These are phyloP conservation scores for Agrotis segetum DNA, from an alignment of 2,888 invertebrate species.

Conservation along the genomic window DNA sequence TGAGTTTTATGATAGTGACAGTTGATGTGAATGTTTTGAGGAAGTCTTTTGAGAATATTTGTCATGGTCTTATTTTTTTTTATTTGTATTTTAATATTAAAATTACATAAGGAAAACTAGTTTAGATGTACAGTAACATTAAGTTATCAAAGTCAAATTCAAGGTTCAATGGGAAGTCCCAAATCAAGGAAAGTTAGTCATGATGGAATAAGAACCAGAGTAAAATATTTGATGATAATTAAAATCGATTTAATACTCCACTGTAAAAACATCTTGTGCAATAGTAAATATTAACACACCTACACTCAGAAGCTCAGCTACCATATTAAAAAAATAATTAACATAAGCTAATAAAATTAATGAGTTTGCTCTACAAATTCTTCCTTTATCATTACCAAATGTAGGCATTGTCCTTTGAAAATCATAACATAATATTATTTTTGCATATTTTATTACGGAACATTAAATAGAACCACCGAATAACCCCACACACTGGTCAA, in stretches of 20 bases:
- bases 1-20: neutral
- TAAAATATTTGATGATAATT: slow-evolving; percentile 12
- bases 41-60: neutral
- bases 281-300: slow-evolving; percentile 45
- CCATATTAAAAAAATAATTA: slow-evolving; percentile 58
- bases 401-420: slow-evolving; percentile 50
- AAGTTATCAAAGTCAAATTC: slow-evolving; percentile 1
- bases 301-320: slow-evolving; percentile 28
- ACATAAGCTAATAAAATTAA: slow-evolving; percentile 59
- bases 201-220: neutral
- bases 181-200: too few relatives aligned
- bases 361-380: slow-evolving; percentile 54
- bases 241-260: slow-evolving; percentile 9
- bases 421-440: slow-evolving; percentile 41
- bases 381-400: slow-evolving; percentile 54
- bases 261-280: slow-evolving; percentile 12
- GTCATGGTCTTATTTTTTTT: neutral
- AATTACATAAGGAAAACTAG: neutral
- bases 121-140: neutral
- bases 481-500: slow-evolving; percentile 46
- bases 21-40: neutral
- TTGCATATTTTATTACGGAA: slow-evolving; percentile 48
- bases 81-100: too few relatives aligned
- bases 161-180: neutral
- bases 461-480: slow-evolving; percentile 30